These are phyloP conservation scores for Gymnosoma rotundatum DNA, from an alignment of 2,888 invertebrate genomes.

Conservation along the genomic window DNA sequence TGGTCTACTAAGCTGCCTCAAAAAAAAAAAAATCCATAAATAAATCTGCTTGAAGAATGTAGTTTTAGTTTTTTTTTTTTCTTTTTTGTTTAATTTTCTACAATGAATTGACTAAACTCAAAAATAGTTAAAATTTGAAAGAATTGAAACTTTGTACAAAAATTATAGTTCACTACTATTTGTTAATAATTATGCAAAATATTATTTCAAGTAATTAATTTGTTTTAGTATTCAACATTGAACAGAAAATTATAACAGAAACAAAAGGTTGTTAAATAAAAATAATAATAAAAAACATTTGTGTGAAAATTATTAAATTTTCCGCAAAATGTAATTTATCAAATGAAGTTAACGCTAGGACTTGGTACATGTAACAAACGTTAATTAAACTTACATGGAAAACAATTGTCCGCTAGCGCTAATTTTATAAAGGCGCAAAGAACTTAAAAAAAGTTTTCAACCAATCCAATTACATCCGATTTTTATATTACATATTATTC, in stretches of 20 bases:
- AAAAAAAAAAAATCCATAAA: background rate
- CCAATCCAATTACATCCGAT: conserved; percentile 70
- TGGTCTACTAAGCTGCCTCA: conserved; percentile 4
- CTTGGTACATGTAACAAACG: conserved; percentile 1
- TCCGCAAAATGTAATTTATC: background rate
- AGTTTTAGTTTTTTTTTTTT: background rate
- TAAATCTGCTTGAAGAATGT: conserved; percentile 13
- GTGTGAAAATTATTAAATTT: conserved; percentile 17
- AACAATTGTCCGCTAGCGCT: conserved; percentile 82
- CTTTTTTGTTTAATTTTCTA: conserved; percentile 34
- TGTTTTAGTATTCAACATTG: conserved; percentile 35
- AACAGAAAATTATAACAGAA: conserved; percentile 46
- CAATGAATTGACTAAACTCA: conserved; percentile 31
- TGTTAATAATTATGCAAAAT: background rate
- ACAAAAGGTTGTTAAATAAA: conserved; percentile 35
- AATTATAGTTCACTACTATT: conserved; percentile 42
- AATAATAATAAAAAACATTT: conserved; percentile 13
- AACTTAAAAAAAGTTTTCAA: conserved; percentile 77
- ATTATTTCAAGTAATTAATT: background rate
- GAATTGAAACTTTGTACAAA: conserved; percentile 49
- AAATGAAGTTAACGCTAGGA: background rate
- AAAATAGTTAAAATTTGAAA: background rate
- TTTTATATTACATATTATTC: conserved; percentile 27
- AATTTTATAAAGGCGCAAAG: conserved; percentile 77
- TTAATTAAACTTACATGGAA: conserved; percentile 81